A percentile compares a stretch with the other conserved stretches of the same genome.
phyloP scores from a whole-genome alignment of 2,888 invertebrate genomes.

The Azorinus chamasolen region DNA sequence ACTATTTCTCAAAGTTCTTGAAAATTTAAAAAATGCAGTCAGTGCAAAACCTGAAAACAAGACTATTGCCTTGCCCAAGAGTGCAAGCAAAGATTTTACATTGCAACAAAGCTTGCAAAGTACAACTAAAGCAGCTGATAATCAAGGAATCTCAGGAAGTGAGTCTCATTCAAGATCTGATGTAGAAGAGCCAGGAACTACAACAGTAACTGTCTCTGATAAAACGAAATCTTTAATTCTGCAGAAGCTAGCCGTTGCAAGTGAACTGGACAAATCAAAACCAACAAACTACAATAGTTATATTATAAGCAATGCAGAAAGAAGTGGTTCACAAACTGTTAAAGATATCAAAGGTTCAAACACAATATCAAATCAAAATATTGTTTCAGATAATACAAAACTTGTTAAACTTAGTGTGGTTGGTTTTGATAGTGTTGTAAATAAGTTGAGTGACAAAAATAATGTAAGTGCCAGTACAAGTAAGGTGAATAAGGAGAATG shows the following conservation, averaged over 20 bases:
- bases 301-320: no score
- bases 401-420: constrained; percentile 9
- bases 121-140: background rate
- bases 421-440: constrained; percentile 4
- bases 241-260: constrained; percentile 37
- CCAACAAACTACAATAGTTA: background rate
- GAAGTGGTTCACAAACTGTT: no score
- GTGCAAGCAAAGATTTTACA: background rate
- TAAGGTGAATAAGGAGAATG: background rate
- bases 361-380: no score
- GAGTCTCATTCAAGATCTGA: constrained; percentile 22
- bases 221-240: constrained; percentile 59
- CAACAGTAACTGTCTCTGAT: constrained; percentile 52
- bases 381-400: no score
- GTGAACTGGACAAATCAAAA: constrained; percentile 6
- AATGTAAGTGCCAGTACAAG: background rate
- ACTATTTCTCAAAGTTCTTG: constrained; percentile 60
- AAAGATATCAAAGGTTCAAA: no score
- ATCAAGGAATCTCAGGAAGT: constrained; percentile 15
- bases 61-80: constrained; percentile 27
- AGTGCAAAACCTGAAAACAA: constrained; percentile 40
- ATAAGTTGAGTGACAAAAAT: constrained; percentile 16
- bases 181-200: constrained; percentile 34
- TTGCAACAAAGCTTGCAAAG: background rate
- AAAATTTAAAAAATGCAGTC: constrained; percentile 60